phyloP scores from a whole-genome alignment of 2,888 invertebrate genomes.

The Neuroscelio doddi region DNA sequence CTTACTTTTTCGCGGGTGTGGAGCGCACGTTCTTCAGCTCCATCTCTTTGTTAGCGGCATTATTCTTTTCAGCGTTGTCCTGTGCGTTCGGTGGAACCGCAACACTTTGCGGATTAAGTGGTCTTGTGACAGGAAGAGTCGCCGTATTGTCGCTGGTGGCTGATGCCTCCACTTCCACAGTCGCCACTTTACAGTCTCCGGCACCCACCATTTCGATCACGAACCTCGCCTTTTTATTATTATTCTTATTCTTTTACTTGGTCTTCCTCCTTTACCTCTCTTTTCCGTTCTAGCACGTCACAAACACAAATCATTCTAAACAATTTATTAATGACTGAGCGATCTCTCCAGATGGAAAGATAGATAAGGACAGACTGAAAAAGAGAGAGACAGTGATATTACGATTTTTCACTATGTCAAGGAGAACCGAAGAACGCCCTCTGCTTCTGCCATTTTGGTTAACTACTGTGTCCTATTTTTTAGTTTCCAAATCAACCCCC shows the following conservation, averaged over 20 bases:
- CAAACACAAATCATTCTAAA: conserved; percentile 7
- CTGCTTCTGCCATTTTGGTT: conserved; percentile 65
- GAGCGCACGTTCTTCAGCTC: conserved; percentile 89
- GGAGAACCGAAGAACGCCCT: conserved; percentile 43
- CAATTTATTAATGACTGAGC: conserved; percentile 1
- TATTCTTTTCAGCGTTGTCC: conserved; percentile 84
- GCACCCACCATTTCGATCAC: conserved; percentile 76
- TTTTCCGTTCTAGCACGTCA: conserved; percentile 11
- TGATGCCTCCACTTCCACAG: conserved; percentile 89
- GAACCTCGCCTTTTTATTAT: conserved; percentile 25
- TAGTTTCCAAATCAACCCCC: conserved; percentile 7
- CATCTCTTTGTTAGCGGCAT: conserved; percentile 89
- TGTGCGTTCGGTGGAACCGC: conserved; percentile 78
- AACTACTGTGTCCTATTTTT: conserved; percentile 53
- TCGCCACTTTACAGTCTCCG: conserved; percentile 90
- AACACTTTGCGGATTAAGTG: conserved; percentile 75
- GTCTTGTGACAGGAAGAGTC: conserved; percentile 88
- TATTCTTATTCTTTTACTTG: no score
- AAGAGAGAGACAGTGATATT: conserved; percentile 20
- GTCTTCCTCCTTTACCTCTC: no score
- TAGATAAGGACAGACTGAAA: not conserved
- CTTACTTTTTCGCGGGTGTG: conserved; percentile 88
- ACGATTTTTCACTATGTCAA: conserved; percentile 45
- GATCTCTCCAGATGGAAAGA: conserved; percentile 43
- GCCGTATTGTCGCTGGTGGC: conserved; percentile 85